Percentiles rank a stretch among this genome's conserved stretches.
These are phyloP conservation scores for Trissolcus brochymenae DNA, from an alignment of 2,888 invertebrate species.

Conservation along the genomic window DNA sequence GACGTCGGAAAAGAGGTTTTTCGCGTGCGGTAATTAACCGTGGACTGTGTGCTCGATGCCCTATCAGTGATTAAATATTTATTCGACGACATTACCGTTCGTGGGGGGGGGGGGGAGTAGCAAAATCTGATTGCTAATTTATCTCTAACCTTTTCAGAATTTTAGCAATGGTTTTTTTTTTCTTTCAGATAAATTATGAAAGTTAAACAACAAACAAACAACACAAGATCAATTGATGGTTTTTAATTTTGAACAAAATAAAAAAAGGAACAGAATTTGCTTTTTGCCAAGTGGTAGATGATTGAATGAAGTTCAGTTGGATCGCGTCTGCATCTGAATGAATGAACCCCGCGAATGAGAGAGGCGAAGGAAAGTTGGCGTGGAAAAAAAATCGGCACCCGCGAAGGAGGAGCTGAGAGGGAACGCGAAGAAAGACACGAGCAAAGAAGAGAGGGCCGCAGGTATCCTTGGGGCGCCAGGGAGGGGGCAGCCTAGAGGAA, in stretches of 20 bases:
- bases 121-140: slow-evolving; percentile 7
- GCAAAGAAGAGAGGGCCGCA: background rate
- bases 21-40: slow-evolving; percentile 24
- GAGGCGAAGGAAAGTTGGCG: slow-evolving; percentile 9
- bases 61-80: slow-evolving; percentile 18
- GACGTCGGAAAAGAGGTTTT: slow-evolving; percentile 30
- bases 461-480: slow-evolving; percentile 20
- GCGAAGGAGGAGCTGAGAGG: slow-evolving; percentile 22
- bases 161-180: background rate
- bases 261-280: no score
- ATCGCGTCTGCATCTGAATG: slow-evolving; percentile 26
- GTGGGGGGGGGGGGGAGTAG: background rate
- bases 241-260: background rate
- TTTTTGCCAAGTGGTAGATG: background rate
- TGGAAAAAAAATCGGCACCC: slow-evolving; percentile 25
- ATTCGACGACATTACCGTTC: slow-evolving; percentile 5
- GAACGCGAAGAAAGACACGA: background rate
- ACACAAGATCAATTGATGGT: background rate
- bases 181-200: background rate
- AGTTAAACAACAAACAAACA: background rate
- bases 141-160: background rate
- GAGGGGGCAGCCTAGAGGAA: slow-evolving; percentile 31
- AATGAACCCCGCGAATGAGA: slow-evolving; percentile 31
- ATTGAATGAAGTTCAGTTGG: slow-evolving; percentile 11
- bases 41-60: slow-evolving; percentile 18